phyloP scores from a whole-genome alignment of 2,888 invertebrate genomes.

The Autographa pulchrina region DNA sequence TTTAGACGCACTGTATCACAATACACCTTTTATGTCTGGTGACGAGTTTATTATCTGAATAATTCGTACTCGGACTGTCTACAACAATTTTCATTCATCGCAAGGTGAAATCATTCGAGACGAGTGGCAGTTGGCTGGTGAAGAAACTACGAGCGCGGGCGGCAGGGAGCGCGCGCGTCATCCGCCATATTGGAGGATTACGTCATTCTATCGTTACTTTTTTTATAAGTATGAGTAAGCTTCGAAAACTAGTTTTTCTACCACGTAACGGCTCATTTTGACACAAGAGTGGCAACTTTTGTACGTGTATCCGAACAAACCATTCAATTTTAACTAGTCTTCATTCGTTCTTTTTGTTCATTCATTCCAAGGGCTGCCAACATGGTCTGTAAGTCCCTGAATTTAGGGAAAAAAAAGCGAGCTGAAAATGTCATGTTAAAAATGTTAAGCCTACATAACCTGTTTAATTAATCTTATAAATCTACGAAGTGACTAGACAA shows the following conservation, averaged over 20 bases:
- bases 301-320: conserved; percentile 53
- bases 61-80: conserved; percentile 73
- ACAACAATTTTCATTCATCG: conserved; percentile 85
- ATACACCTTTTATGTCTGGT: conserved; percentile 73
- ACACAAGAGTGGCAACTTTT: conserved; percentile 24
- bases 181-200: conserved; percentile 88
- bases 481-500: no score
- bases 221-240: conserved; percentile 54
- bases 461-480: no score
- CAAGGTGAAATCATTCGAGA: conserved; percentile 83
- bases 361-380: conserved; percentile 15
- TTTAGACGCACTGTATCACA: conserved; percentile 80
- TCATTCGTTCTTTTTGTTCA: conserved; percentile 26
- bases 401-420: background rate
- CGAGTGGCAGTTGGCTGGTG: conserved; percentile 75
- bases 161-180: conserved; percentile 84
- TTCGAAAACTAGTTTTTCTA: conserved; percentile 54
- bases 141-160: conserved; percentile 79
- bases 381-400: background rate
- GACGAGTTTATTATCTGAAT: conserved; percentile 73
- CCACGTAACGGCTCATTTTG: conserved; percentile 35
- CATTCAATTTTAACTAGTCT: background rate
- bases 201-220: conserved; percentile 75
- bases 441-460: no score
- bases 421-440: no score